phyloP scores from a whole-genome alignment of 2,113 vertebrate genomes.

The Protomyctophum bolini region DNA sequence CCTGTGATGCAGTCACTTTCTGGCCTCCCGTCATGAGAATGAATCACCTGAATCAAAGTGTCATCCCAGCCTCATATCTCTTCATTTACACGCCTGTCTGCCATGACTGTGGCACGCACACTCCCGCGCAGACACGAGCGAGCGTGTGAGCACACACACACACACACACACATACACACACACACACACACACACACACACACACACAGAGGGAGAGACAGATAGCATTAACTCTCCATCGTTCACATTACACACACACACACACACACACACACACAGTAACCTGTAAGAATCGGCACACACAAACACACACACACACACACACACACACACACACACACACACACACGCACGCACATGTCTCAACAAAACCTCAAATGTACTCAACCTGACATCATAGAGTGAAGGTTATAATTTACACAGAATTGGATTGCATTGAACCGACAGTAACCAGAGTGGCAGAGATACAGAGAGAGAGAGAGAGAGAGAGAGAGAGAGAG shows the following conservation, averaged over 20 bases:
- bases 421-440: conserved; percentile 52
- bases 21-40: conserved; percentile 63
- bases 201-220: conserved; percentile 5
- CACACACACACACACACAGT: background rate
- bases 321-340: background rate
- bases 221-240: conserved; percentile 26
- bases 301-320: conserved; percentile 4
- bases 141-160: background rate
- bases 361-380: background rate
- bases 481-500: conserved; percentile 14
- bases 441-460: conserved; percentile 59
- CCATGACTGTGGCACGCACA: background rate
- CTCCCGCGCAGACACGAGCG: background rate
- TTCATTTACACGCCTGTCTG: conserved; percentile 65
- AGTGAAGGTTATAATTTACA: too few relatives aligned
- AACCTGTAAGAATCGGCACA: background rate
- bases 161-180: background rate
- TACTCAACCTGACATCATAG: conserved; percentile 29
- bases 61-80: conserved; percentile 59
- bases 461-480: conserved; percentile 8
- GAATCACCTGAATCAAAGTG: conserved; percentile 63
- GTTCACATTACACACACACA: conserved; percentile 5
- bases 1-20: conserved; percentile 24
- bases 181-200: background rate
- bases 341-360: background rate